phyloP scores from a whole-genome alignment of 2,888 invertebrate genomes.

The Agrypnus murinus region DNA sequence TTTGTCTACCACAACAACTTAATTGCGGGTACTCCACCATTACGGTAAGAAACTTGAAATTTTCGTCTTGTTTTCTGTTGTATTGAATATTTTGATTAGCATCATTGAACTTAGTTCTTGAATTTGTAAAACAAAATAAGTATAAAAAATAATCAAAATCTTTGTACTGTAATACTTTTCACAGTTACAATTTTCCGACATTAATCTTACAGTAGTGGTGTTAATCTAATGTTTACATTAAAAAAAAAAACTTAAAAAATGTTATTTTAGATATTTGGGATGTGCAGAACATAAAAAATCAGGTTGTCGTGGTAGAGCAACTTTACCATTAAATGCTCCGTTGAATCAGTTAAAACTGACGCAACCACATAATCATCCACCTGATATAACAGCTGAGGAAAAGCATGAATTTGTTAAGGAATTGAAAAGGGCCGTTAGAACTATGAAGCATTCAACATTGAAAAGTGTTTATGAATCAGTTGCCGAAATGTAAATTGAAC shows the following conservation, averaged over 20 bases:
- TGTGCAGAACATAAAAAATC: slow-evolving; percentile 64
- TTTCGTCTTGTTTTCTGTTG: background rate
- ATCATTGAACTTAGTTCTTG: background rate
- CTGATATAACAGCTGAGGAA: slow-evolving; percentile 63
- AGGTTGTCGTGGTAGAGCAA: slow-evolving; percentile 64
- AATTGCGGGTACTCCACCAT: slow-evolving; percentile 62
- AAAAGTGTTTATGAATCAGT: slow-evolving; percentile 65
- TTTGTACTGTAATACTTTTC: too few species aligned
- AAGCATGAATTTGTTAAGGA: slow-evolving; percentile 62
- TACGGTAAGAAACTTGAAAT: slow-evolving; percentile 63
- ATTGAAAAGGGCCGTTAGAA: slow-evolving; percentile 59
- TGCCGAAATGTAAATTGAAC: slow-evolving; percentile 61
- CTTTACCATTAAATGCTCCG: slow-evolving; percentile 61
- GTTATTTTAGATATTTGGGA: slow-evolving; percentile 62
- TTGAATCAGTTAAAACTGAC: slow-evolving; percentile 61
- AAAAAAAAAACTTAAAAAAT: background rate
- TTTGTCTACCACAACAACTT: slow-evolving; percentile 66
- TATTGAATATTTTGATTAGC: too few species aligned
- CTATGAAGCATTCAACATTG: slow-evolving; percentile 49
- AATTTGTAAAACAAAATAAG: too few species aligned
- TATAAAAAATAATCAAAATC: slow-evolving; percentile 6
- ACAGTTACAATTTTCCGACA: too few species aligned
- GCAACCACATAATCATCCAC: slow-evolving; percentile 65
- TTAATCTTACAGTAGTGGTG: too few species aligned
- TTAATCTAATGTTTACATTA: too few species aligned